Evolutionary conservation across 2,797 vertebrate species (phyloP).

Genomic region (Helostoma temminkii): DNA sequence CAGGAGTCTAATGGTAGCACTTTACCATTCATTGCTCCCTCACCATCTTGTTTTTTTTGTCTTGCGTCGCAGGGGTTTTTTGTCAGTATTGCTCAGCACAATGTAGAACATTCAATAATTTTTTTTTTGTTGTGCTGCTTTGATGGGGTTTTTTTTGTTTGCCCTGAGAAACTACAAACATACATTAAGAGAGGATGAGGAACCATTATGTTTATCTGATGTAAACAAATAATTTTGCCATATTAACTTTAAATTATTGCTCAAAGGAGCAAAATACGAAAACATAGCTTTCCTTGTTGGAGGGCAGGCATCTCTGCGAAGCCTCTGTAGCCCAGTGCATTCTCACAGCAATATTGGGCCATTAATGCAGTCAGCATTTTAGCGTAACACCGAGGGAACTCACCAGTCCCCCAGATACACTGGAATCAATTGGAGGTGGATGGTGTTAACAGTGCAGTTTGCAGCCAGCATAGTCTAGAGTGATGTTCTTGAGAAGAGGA

Average conservation of each 20-base stretch:
- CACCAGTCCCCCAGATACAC: conserved; percentile 39
- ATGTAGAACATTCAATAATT: conserved; percentile 48
- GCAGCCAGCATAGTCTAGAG: conserved; percentile 37
- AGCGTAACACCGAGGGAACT: conserved; percentile 56
- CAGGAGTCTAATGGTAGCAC: conserved; percentile 70
- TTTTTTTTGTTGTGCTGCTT: conserved; percentile 33
- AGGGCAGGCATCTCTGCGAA: conserved; percentile 21
- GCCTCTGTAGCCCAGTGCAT: conserved; percentile 40
- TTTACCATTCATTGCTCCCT: conserved; percentile 50
- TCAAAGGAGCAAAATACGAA: conserved; percentile 35
- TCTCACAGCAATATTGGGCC: conserved; percentile 46
- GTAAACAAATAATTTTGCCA: conserved; percentile 44
- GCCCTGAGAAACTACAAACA: conserved; percentile 16
- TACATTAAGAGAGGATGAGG: neutral
- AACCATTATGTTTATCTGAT: conserved; percentile 29
- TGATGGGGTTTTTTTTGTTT: conserved; percentile 42
- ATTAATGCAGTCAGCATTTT: conserved; percentile 76
- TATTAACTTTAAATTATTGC: conserved; percentile 32
- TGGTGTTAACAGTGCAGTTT: conserved; percentile 34
- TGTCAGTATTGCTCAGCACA: conserved; percentile 41
- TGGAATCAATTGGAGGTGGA: conserved; percentile 67
- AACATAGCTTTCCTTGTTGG: conserved; percentile 28
- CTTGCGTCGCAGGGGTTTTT: conserved; percentile 39
- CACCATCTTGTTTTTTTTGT: conserved; percentile 56
- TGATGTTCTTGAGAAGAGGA: conserved; percentile 50